Percentiles rank a stretch among this genome's conserved stretches.
Evolutionary conservation across 2,113 vertebrate species (phyloP).

Genomic region (Rhea americana): DNA sequence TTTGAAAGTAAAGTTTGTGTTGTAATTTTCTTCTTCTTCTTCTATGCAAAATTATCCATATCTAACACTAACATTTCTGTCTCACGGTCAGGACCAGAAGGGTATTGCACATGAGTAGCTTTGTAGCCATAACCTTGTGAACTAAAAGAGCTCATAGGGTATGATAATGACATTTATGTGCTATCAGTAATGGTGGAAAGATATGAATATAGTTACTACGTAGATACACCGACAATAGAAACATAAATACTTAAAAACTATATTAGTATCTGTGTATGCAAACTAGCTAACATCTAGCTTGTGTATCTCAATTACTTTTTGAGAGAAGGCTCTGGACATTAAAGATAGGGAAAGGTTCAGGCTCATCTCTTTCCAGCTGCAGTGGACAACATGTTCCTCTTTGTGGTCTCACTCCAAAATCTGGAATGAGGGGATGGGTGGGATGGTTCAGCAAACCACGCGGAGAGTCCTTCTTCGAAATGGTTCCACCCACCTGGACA

Average conservation of each 20-base stretch:
- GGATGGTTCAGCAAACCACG: background rate
- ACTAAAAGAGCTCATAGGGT: background rate
- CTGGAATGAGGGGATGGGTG: background rate
- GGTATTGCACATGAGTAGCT: background rate
- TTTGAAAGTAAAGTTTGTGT: background rate
- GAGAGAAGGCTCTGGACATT: background rate
- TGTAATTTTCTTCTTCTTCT: background rate
- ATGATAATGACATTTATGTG: background rate
- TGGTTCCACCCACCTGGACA: background rate
- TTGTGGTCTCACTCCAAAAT: background rate
- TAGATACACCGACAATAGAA: background rate
- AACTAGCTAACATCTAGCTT: background rate
- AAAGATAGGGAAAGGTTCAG: background rate
- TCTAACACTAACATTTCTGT: background rate
- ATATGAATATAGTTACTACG: background rate
- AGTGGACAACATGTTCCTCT: background rate
- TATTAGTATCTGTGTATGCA: background rate
- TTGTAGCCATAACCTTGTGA: background rate
- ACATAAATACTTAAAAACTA: background rate
- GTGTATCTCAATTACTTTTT: background rate
- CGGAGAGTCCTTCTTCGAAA: background rate
- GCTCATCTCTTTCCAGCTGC: background rate
- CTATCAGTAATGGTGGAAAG: background rate
- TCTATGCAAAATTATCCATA: background rate
- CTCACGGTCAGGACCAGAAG: background rate